Percentiles rank a stretch among this genome's conserved stretches.
These are phyloP conservation scores for Apostichopus californicus DNA, from an alignment of 35 echinoderm and acorn worm species.

Conservation along the genomic window DNA sequence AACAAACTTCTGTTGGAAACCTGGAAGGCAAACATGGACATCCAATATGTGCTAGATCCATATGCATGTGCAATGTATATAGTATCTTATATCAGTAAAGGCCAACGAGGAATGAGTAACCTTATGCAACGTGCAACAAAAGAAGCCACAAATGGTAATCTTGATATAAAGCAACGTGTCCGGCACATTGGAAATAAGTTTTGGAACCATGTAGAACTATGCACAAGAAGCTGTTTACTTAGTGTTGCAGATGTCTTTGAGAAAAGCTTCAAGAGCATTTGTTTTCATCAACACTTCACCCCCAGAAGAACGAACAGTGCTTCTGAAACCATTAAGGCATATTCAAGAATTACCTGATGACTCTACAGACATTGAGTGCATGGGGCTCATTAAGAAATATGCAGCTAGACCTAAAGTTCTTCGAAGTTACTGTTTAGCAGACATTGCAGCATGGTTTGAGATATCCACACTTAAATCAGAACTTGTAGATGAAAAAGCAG, in stretches of 20 bases:
- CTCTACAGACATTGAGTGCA: slow-evolving; percentile 63
- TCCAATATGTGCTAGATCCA: slow-evolving; percentile 54
- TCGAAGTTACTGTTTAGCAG: slow-evolving; percentile 65
- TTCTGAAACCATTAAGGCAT: slow-evolving; percentile 46
- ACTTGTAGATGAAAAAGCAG: slow-evolving; percentile 12
- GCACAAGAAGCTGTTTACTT: background rate
- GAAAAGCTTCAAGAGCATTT: slow-evolving; percentile 57
- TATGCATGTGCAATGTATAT: slow-evolving; percentile 7
- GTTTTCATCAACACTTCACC: slow-evolving; percentile 72
- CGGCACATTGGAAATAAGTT: too few species aligned
- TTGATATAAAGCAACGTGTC: slow-evolving; percentile 43
- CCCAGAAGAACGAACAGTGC: slow-evolving; percentile 53
- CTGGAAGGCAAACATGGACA: slow-evolving; percentile 51
- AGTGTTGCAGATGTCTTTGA: slow-evolving; percentile 62
- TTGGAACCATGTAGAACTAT: slow-evolving; percentile 19
- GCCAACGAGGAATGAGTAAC: slow-evolving; percentile 64
- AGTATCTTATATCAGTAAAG: background rate
- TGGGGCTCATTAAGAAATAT: slow-evolving; percentile 57
- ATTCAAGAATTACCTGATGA: slow-evolving; percentile 60
- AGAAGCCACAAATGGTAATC: slow-evolving; percentile 44
- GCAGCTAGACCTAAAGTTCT: slow-evolving; percentile 55
- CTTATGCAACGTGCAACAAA: slow-evolving; percentile 11
- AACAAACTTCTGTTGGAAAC: slow-evolving; percentile 47
- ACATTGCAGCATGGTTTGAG: slow-evolving; percentile 57
- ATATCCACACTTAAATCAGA: background rate